These are phyloP conservation scores for Drosophila repletoides DNA, from an alignment of 1,140 invertebrate species.

Conservation along the genomic window DNA sequence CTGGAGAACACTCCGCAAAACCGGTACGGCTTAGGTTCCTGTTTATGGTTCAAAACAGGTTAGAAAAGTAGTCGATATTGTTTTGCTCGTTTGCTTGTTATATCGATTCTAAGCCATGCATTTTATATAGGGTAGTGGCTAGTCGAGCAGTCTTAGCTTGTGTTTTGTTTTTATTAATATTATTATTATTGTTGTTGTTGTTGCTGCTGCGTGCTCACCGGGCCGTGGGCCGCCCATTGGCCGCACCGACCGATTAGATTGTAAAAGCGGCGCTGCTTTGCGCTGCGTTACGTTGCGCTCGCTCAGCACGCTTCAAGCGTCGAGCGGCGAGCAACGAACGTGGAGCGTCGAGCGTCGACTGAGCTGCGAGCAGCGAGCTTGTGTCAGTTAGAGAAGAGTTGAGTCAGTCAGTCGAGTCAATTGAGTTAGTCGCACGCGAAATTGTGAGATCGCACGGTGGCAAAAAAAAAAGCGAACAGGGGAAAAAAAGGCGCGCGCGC, in stretches of 20 bases:
- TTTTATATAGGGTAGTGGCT: no score
- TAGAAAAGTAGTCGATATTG: not conserved
- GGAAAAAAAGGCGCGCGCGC: constrained; percentile 13
- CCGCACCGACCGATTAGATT: constrained; percentile 62
- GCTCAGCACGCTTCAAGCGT: not conserved
- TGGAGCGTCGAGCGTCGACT: not conserved
- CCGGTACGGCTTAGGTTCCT: no score
- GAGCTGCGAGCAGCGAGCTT: not conserved
- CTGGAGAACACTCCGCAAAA: no score
- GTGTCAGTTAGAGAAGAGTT: constrained; percentile 31
- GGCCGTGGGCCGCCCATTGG: constrained; percentile 59
- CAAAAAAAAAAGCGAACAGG: not conserved
- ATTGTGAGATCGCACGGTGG: constrained; percentile 57
- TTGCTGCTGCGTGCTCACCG: constrained; percentile 33
- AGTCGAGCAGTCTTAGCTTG: no score
- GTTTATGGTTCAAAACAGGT: no score
- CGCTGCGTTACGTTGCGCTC: not conserved
- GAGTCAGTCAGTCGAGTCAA: constrained; percentile 35
- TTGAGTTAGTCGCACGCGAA: constrained; percentile 57
- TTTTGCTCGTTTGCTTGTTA: no score
- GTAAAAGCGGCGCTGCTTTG: constrained; percentile 31
- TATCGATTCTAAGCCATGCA: no score
- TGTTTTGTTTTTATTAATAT: not conserved
- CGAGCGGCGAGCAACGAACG: not conserved
- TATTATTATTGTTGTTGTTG: constrained; percentile 19